A percentile compares a stretch with the other conserved stretches of the same genome.
Evolutionary conservation across 2,888 invertebrate genomes (phyloP).

Genomic region (Caenorhabditis macrosperma): DNA sequence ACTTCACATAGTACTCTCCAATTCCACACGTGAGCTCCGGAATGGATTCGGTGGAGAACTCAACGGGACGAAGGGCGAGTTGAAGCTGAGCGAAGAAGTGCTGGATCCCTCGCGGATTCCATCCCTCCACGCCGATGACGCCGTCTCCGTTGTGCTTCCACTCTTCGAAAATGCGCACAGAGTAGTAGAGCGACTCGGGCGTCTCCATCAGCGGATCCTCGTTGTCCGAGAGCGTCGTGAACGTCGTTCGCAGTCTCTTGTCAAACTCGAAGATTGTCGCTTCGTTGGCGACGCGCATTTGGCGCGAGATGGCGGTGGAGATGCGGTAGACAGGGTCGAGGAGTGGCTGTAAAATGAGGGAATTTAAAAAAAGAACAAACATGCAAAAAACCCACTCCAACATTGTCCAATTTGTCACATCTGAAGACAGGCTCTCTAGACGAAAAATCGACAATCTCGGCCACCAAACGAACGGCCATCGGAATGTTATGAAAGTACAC

Average conservation of each 20-base stretch:
- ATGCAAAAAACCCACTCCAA: slow-evolving; percentile 24
- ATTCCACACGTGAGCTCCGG: slow-evolving; percentile 6
- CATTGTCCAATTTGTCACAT: neutral
- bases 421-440: neutral
- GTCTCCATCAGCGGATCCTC: slow-evolving; percentile 14
- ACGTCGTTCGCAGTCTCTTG: neutral
- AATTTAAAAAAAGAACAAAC: neutral
- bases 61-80: neutral
- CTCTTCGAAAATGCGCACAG: slow-evolving; percentile 1
- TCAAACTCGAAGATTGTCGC: neutral
- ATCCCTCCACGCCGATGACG: slow-evolving; percentile 26
- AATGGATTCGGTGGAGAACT: neutral
- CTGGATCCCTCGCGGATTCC: neutral
- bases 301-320: neutral
- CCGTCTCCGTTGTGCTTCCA: neutral
- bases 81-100: neutral
- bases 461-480: neutral
- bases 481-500: neutral
- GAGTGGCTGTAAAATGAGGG: slow-evolving; percentile 14
- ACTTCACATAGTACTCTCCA: slow-evolving; percentile 13
- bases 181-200: neutral
- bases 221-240: neutral
- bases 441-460: neutral
- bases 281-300: neutral
- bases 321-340: slow-evolving; percentile 4